Conservation (phyloP, 2,113 vertebrate genomes). For the Lethenteron reissneri region DNA sequence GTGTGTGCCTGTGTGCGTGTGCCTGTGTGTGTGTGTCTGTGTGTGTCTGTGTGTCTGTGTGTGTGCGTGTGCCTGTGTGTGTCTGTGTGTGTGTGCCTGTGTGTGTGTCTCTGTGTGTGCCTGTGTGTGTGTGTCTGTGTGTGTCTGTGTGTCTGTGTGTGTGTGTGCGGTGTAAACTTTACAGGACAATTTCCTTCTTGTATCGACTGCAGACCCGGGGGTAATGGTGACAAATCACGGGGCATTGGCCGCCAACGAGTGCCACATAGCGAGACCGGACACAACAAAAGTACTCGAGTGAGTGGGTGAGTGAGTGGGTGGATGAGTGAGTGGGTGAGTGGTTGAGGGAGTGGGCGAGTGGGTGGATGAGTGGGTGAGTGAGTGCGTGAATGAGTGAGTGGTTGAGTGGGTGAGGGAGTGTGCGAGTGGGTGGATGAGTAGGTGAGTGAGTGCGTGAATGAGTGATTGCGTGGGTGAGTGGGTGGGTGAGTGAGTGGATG, state of each 20-base stretch:
- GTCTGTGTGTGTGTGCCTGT: not conserved
- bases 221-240: too few relatives aligned
- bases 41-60: not conserved
- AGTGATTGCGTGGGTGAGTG: not conserved
- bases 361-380: not conserved
- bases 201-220: too few relatives aligned
- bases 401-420: not conserved
- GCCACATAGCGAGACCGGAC: too few relatives aligned
- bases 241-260: too few relatives aligned
- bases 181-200: too few relatives aligned
- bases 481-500: not conserved
- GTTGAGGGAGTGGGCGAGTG: too few relatives aligned
- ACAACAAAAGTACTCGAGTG: not conserved
- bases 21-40: not conserved
- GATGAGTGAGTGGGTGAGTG: not conserved
- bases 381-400: not conserved
- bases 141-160: too few relatives aligned
- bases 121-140: constrained; percentile 1
- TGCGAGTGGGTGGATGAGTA: not conserved
- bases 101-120: not conserved
- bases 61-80: not conserved
- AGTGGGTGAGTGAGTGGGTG: not conserved
- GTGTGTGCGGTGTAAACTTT: too few relatives aligned
- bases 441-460: too few relatives aligned
- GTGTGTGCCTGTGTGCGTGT: not conserved